Percentiles rank a stretch among this genome's conserved stretches.
phyloP scores from a whole-genome alignment of 2,797 vertebrate species.

The Atherinosoma microstoma region DNA sequence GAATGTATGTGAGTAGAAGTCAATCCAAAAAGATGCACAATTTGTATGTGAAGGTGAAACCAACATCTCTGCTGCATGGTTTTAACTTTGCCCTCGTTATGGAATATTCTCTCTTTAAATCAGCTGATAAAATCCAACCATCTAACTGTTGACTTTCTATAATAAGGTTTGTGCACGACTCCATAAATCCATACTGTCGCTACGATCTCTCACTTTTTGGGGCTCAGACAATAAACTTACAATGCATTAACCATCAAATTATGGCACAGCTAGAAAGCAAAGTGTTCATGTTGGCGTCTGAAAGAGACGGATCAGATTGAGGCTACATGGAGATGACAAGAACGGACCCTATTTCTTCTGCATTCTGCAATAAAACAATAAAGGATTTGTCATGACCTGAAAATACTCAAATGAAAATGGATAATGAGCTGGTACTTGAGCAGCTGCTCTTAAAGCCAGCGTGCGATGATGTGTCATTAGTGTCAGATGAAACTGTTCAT shows the following conservation, averaged over 20 bases:
- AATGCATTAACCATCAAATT: slow-evolving; percentile 23
- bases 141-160: not conserved
- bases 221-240: not conserved
- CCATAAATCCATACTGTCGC: not conserved
- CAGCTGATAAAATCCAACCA: slow-evolving; percentile 25
- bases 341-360: not conserved
- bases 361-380: not conserved
- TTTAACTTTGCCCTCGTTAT: slow-evolving; percentile 48
- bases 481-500: slow-evolving; percentile 19
- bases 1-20: slow-evolving; percentile 32
- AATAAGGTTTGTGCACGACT: not conserved
- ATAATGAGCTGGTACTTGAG: slow-evolving; percentile 4
- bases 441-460: slow-evolving; percentile 21
- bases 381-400: slow-evolving; percentile 1
- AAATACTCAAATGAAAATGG: slow-evolving; percentile 12
- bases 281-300: slow-evolving; percentile 13
- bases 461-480: not conserved
- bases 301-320: slow-evolving; percentile 32
- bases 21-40: slow-evolving; percentile 19
- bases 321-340: slow-evolving; percentile 20
- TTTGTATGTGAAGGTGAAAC: slow-evolving; percentile 38
- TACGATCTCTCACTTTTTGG: slow-evolving; percentile 27
- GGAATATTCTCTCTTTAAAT: slow-evolving; percentile 9
- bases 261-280: slow-evolving; percentile 10
- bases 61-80: slow-evolving; percentile 93